Conservation (phyloP, 2,888 invertebrate genomes). For the Lordiphosa fenestrarum region DNA sequence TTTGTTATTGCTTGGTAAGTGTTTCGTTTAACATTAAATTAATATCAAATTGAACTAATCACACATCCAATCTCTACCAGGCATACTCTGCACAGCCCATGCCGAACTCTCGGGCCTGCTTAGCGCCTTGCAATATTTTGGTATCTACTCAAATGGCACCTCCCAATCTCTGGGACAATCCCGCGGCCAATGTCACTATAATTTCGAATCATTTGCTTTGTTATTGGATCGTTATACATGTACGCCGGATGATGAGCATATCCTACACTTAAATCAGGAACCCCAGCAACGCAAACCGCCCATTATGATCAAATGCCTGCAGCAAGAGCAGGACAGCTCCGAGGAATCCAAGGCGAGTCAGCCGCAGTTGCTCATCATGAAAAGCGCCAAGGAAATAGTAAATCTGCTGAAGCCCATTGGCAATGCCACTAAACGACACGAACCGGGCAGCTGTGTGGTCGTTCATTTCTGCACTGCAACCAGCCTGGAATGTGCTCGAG, state of each 20-base stretch:
- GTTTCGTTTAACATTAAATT: neutral
- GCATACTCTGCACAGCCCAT: conserved; percentile 15
- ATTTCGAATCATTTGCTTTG: conserved; percentile 70
- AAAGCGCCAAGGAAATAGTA: conserved; percentile 76
- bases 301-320: conserved; percentile 77
- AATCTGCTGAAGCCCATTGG: conserved; percentile 77
- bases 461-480: conserved; percentile 94
- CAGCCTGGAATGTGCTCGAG: conserved; percentile 94
- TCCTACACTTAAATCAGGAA: conserved; percentile 57
- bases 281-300: conserved; percentile 62
- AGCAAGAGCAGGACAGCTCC: conserved; percentile 49
- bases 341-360: neutral
- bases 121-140: conserved; percentile 44
- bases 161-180: conserved; percentile 48
- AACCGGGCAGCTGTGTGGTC: conserved; percentile 86
- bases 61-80: too few relatives aligned
- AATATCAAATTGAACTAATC: too few relatives aligned
- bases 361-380: conserved; percentile 68
- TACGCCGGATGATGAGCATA: conserved; percentile 66
- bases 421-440: conserved; percentile 82
- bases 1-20: conserved; percentile 34
- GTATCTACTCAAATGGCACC: conserved; percentile 43
- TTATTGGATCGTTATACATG: conserved; percentile 64
- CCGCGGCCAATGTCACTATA: conserved; percentile 68
- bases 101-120: conserved; percentile 48